These are phyloP conservation scores for Caretta caretta DNA, from an alignment of 2,113 vertebrate species.

Conservation along the genomic window DNA sequence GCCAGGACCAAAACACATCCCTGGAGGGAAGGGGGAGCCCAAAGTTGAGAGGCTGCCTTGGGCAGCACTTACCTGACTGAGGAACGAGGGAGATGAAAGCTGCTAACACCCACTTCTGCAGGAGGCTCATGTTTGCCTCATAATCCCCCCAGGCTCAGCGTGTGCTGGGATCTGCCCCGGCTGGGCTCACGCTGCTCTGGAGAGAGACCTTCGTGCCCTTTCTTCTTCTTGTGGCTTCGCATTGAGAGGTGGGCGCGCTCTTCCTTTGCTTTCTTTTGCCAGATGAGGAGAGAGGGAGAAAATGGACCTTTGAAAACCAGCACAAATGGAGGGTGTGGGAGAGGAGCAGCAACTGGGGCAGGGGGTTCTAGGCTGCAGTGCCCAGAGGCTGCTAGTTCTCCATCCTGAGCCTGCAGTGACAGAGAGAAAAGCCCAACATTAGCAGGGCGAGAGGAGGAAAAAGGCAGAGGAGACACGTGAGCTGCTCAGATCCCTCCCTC, in stretches of 20 bases:
- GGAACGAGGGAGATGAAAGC: constrained; percentile 81
- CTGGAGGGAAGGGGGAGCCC: not conserved
- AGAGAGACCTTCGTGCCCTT: not conserved
- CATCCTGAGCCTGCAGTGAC: not conserved
- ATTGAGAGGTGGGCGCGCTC: not conserved
- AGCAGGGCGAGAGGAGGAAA: not conserved
- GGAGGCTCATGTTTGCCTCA: constrained; percentile 85
- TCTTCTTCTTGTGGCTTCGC: not conserved
- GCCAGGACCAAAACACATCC: not conserved
- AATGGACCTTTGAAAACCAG: not conserved
- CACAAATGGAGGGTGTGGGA: not conserved
- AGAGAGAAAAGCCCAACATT: not conserved
- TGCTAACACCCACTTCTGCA: constrained; percentile 84
- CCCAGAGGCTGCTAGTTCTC: not conserved
- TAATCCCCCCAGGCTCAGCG: constrained; percentile 66
- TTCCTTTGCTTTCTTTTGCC: not conserved
- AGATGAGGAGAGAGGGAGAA: not conserved
- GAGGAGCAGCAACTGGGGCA: not conserved
- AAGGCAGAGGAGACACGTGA: not conserved
- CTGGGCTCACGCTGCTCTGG: not conserved
- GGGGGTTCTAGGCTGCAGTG: not conserved
- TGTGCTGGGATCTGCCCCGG: not conserved
- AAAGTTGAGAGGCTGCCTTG: not conserved
- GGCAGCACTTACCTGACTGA: constrained; percentile 81
- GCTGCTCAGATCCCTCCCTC: constrained; percentile 9